Evolutionary conservation across 2,888 invertebrate genomes (phyloP).

Genomic region (Napeogenes inachia): DNA sequence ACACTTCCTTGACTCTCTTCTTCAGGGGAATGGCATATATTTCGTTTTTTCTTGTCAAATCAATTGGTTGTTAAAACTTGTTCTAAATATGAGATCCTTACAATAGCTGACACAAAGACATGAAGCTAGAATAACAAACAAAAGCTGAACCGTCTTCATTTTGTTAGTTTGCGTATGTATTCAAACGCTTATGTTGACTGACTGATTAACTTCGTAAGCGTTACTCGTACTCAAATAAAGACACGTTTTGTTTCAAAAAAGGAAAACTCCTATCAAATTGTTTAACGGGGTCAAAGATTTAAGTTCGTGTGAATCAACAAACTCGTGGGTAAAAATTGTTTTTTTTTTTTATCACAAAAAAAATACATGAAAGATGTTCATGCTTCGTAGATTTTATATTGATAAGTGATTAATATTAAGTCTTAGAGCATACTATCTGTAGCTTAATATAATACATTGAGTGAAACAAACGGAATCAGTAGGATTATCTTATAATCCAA

Average conservation of each 20-base stretch:
- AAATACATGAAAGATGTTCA: too few species aligned
- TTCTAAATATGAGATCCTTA: too few species aligned
- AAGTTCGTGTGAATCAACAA: conserved; percentile 4
- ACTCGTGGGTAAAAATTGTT: too few species aligned
- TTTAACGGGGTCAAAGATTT: conserved; percentile 11
- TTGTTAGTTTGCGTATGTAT: too few species aligned
- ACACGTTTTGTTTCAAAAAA: conserved; percentile 49
- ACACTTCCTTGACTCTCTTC: conserved; percentile 69
- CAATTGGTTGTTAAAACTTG: conserved; percentile 45
- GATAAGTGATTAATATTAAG: not conserved
- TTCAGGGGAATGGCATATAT: too few species aligned
- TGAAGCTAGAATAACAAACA: too few species aligned
- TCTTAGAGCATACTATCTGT: not conserved
- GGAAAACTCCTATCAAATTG: conserved; percentile 46
- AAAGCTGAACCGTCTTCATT: too few species aligned
- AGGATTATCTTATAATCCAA: conserved; percentile 4
- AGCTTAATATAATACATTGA: not conserved
- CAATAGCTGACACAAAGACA: too few species aligned
- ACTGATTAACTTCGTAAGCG: conserved; percentile 40
- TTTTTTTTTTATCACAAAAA: too few species aligned
- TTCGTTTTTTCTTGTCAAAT: conserved; percentile 65
- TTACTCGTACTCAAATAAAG: conserved; percentile 26
- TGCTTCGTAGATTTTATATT: too few species aligned
- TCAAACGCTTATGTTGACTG: too few species aligned
- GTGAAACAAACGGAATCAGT: not conserved